phyloP scores from a whole-genome alignment of 2,113 vertebrate genomes.

The Pimephales promelas region DNA sequence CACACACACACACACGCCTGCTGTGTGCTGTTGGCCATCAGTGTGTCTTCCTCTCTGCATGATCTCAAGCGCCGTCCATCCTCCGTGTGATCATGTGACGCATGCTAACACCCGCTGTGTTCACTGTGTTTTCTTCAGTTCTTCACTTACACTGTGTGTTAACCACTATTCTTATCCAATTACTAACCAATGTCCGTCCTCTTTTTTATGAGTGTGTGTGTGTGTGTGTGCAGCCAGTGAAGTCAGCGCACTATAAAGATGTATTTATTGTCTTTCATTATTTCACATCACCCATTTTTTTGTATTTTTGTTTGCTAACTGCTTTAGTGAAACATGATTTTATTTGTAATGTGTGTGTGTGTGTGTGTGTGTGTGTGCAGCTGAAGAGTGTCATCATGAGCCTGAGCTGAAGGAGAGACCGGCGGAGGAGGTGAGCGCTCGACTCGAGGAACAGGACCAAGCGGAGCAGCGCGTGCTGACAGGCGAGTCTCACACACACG shows the following conservation, averaged over 20 bases:
- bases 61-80: not conserved
- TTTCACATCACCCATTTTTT: not conserved
- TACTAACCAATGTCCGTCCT: not conserved
- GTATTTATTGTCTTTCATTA: not conserved
- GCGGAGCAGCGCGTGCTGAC: constrained; percentile 80
- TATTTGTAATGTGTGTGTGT: not conserved
- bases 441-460: constrained; percentile 85
- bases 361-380: constrained; percentile 46
- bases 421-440: constrained; percentile 87
- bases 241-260: not conserved
- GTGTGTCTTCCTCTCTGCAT: not conserved
- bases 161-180: not conserved
- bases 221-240: not conserved
- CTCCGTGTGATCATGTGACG: not conserved
- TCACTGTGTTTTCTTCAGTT: not conserved
- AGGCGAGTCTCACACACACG: constrained; percentile 66
- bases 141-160: not conserved
- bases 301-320: not conserved
- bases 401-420: constrained; percentile 73
- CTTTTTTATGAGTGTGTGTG: no score
- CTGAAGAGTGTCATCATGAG: constrained; percentile 65
- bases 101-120: not conserved
- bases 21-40: not conserved
- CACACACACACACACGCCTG: not conserved
- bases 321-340: not conserved